These are phyloP conservation scores for Delphinus delphis DNA, from an alignment of 2,113 vertebrate genomes.

Conservation along the genomic window DNA sequence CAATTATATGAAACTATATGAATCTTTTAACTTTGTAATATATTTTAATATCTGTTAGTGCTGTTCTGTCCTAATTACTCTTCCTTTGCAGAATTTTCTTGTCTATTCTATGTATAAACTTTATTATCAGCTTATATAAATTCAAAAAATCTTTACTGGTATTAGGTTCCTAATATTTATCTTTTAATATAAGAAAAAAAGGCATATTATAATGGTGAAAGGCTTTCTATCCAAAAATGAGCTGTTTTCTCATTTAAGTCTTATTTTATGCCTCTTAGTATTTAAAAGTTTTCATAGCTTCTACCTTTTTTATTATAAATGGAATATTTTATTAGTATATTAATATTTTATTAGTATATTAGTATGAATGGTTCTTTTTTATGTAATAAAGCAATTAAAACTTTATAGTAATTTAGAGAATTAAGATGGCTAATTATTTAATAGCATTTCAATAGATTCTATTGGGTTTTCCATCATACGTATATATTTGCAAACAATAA, in stretches of 20 bases:
- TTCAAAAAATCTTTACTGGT: background rate
- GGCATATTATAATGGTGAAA: background rate
- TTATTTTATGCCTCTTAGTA: background rate
- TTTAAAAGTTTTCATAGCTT: background rate
- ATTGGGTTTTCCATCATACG: background rate
- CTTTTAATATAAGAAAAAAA: background rate
- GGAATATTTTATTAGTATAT: background rate
- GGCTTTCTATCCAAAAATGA: background rate
- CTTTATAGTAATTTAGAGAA: background rate
- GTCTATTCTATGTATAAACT: background rate
- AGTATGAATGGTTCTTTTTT: background rate
- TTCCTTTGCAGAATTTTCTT: background rate
- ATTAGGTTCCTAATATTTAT: background rate
- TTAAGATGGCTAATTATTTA: constrained; percentile 7
- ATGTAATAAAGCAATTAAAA: background rate
- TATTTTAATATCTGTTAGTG: background rate
- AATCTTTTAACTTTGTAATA: background rate
- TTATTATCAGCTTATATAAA: background rate
- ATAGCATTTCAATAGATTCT: background rate
- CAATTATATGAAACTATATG: background rate
- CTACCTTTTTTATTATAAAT: background rate
- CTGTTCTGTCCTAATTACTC: background rate
- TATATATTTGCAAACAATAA: background rate
- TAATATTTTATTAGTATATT: background rate
- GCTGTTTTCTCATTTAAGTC: background rate